Conservation (phyloP, 2,797 vertebrate genomes). For the Xenentodon cancila region DNA sequence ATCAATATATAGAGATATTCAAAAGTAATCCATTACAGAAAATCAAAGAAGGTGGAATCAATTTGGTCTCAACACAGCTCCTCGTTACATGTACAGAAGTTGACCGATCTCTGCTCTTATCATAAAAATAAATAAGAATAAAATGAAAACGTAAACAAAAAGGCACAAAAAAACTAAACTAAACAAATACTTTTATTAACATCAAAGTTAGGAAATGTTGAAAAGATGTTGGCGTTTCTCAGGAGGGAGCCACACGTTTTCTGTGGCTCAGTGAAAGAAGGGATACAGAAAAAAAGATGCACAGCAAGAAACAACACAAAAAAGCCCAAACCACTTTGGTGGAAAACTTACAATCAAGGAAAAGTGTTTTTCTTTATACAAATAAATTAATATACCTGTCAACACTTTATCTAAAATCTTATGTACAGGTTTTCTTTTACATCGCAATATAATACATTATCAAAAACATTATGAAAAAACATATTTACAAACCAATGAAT, state of each 20-base stretch:
- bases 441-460: slow-evolving; percentile 83
- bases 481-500: slow-evolving; percentile 84
- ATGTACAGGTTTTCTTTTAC: slow-evolving; percentile 83
- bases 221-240: slow-evolving; percentile 30
- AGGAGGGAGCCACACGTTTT: slow-evolving; percentile 26
- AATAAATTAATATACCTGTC: slow-evolving; percentile 82
- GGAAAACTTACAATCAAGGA: slow-evolving; percentile 75
- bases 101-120: slow-evolving; percentile 49
- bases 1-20: slow-evolving; percentile 84
- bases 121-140: slow-evolving; percentile 52
- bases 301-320: slow-evolving; percentile 76
- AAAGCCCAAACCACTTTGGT: slow-evolving; percentile 82
- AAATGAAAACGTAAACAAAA: slow-evolving; percentile 37
- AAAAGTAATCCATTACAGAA: slow-evolving; percentile 77
- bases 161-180: slow-evolving; percentile 65
- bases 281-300: slow-evolving; percentile 51
- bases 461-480: slow-evolving; percentile 86
- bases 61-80: slow-evolving; percentile 66
- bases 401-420: slow-evolving; percentile 86
- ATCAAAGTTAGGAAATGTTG: slow-evolving; percentile 23
- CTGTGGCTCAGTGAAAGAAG: slow-evolving; percentile 47
- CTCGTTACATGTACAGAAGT: slow-evolving; percentile 65
- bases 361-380: slow-evolving; percentile 76
- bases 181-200: slow-evolving; percentile 40
- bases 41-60: slow-evolving; percentile 72